Evolutionary conservation across 2,113 vertebrate species (phyloP).

Genomic region (Alouatta palliata): DNA sequence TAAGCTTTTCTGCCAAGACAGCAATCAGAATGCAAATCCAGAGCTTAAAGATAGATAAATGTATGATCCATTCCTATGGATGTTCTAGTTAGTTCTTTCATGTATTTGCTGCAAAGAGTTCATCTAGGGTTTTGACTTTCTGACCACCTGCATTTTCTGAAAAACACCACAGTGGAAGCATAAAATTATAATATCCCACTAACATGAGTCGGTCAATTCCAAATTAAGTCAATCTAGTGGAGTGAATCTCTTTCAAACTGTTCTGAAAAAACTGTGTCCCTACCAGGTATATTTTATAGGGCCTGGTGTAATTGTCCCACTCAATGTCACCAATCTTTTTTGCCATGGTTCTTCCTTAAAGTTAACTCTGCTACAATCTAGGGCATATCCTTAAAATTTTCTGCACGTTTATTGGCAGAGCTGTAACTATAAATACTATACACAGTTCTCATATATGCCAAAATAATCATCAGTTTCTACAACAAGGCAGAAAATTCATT

Average conservation of each 20-base stretch:
- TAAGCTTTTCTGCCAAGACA: not conserved
- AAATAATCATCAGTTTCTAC: not conserved
- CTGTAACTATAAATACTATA: not conserved
- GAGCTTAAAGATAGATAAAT: not conserved
- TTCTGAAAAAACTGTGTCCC: not conserved
- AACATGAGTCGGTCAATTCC: not conserved
- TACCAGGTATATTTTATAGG: not conserved
- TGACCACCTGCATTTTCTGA: not conserved
- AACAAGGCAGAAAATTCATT: not conserved
- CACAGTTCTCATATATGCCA: not conserved
- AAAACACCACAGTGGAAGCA: not conserved
- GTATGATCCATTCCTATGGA: not conserved
- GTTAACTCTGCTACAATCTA: not conserved
- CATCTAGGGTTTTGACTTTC: not conserved
- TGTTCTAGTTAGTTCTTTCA: not conserved
- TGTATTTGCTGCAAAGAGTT: not conserved
- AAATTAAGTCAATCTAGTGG: not conserved
- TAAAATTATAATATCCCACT: not conserved
- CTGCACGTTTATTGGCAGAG: not conserved
- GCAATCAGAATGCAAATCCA: conserved; percentile 24
- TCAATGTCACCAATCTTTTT: not conserved
- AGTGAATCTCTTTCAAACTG: not conserved
- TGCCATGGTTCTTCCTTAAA: not conserved
- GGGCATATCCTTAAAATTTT: not conserved
- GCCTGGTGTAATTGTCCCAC: not conserved